phyloP scores from a whole-genome alignment of 53 echinoderm and acorn worm genomes.

The Holothuria scabra region DNA sequence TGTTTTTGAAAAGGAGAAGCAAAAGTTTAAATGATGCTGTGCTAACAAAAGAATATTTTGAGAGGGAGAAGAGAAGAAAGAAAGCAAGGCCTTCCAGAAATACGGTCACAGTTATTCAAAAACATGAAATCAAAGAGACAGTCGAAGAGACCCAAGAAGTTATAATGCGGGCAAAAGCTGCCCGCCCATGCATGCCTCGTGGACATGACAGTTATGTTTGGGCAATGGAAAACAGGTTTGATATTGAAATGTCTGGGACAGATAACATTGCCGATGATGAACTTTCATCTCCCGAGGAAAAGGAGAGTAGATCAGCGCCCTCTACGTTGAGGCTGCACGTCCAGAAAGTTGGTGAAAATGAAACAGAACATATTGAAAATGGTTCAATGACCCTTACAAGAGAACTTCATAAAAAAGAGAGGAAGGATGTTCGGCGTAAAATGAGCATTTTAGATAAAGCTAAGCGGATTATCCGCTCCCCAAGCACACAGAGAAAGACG shows the following conservation, averaged over 20 bases:
- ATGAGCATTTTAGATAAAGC: constrained; percentile 89
- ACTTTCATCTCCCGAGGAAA: constrained; percentile 82
- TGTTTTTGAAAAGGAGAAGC: constrained; percentile 91
- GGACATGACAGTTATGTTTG: constrained; percentile 68
- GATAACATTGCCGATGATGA: constrained; percentile 82
- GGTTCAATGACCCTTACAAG: constrained; percentile 69
- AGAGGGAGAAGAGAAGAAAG: constrained; percentile 68
- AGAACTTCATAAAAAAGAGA: constrained; percentile 68
- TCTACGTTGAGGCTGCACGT: constrained; percentile 89
- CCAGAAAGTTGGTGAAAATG: constrained; percentile 61
- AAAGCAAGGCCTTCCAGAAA: constrained; percentile 70
- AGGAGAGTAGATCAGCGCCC: constrained; percentile 83
- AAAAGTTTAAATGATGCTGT: constrained; percentile 95
- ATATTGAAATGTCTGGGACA: constrained; percentile 45
- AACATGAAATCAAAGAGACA: neutral
- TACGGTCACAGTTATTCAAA: constrained; percentile 70
- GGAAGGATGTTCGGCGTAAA: constrained; percentile 79
- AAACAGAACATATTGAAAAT: constrained; percentile 71
- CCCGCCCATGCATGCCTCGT: constrained; percentile 25
- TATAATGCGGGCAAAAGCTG: constrained; percentile 9
- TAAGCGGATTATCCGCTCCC: constrained; percentile 81
- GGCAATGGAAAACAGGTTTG: constrained; percentile 61
- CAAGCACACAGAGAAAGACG: constrained; percentile 78
- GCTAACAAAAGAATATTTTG: constrained; percentile 83
- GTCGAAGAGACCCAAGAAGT: constrained; percentile 5